Evolutionary conservation across 2,797 vertebrate species (phyloP), one percentile per base, ranked within the genome.

Genomic region (Silurus aristotelis): DNA sequence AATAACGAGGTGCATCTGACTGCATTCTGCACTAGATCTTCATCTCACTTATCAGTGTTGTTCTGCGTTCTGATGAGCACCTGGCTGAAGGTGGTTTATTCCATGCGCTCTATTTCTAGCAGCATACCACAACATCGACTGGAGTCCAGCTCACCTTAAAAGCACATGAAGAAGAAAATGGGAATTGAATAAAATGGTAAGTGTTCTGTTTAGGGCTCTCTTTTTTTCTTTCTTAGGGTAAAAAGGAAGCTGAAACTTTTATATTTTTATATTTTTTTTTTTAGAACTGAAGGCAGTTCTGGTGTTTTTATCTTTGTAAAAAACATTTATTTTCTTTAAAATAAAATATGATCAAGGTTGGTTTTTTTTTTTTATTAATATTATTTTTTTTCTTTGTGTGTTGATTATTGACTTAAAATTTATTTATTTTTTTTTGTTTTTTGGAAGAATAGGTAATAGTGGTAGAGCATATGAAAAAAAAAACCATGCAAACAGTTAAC

Each of bases 51-150:
- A 27, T 55, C 63, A 0, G 78, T 8, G 0, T 52, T 52, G 43
- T 46, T 12, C 78, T 48, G 20, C 9, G 7, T 27, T 63, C 60
- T 88, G 3, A 84, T 66, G n/a, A 72, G 22, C 80, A 83, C 81
- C 70, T 77, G 14, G 4, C 15, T 58, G 52, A 68, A 80, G 19
- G 83, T 71, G 73, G 83, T 78, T 83, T 83, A 75, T 25, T 7
- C 48, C 48, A 52, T 52, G 48, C 25, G 55, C 48, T 70, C 52
- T 5, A 38, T 25, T 8, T 75, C 1, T n/a, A 27, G 15, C 27
- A 48, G 52, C 79, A 25, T 31, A 19, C 12, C 61, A 27, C 68
- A 76, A 38, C 43, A 31, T 71, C 55, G 63, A 38, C 67, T 52
- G 31, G n/a, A 48, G 20, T 17, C 14, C 22, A 0, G 14, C 38